These are phyloP conservation scores for Cordilura impudica DNA, from an alignment of 2,888 invertebrate genomes.

Conservation along the genomic window DNA sequence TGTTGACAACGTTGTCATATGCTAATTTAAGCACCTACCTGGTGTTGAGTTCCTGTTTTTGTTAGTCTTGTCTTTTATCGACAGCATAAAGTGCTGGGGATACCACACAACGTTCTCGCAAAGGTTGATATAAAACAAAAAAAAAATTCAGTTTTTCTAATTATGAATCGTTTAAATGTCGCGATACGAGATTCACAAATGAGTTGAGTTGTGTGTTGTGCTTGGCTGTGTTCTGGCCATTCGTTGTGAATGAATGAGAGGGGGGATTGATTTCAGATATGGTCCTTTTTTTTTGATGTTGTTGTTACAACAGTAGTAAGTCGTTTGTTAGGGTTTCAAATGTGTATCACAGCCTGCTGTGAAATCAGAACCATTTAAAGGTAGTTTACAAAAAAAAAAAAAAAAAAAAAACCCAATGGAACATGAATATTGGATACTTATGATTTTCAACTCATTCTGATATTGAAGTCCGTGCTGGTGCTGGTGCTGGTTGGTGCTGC, in stretches of 20 bases:
- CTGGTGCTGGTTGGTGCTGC: background rate
- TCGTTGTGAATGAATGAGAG: too few relatives aligned
- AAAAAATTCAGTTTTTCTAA: constrained; percentile 59
- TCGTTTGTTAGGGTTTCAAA: constrained; percentile 7
- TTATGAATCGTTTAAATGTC: constrained; percentile 62
- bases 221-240: too few relatives aligned
- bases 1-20: constrained; percentile 63
- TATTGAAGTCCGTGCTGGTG: constrained; percentile 1
- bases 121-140: constrained; percentile 10
- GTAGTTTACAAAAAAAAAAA: background rate
- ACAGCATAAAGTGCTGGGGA: constrained; percentile 38
- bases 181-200: constrained; percentile 57
- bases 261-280: constrained; percentile 27
- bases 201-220: constrained; percentile 27
- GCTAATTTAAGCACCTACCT: constrained; percentile 63
- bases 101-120: constrained; percentile 58
- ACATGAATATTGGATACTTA: background rate
- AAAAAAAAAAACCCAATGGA: constrained; percentile 12
- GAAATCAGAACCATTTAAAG: constrained; percentile 64
- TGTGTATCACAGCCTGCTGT: constrained; percentile 62
- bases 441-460: background rate
- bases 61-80: constrained; percentile 42
- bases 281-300: constrained; percentile 26
- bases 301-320: constrained; percentile 42
- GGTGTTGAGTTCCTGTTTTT: constrained; percentile 44